phyloP scores from a whole-genome alignment of 2,888 invertebrate species.

The Subacronicta megacephala region DNA sequence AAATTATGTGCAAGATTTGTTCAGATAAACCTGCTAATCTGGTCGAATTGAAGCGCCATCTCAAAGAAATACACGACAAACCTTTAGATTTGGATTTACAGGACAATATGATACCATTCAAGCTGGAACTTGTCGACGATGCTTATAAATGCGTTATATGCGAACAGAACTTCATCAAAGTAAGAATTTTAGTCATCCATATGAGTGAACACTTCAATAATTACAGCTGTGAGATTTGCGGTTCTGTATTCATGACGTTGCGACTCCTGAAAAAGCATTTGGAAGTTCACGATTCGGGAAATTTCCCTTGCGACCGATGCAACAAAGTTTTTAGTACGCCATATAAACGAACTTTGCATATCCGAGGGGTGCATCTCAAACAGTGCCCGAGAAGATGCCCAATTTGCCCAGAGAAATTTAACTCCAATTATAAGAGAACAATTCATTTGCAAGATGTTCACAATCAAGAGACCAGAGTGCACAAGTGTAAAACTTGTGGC shows the following conservation, averaged over 20 bases:
- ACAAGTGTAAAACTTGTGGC: conserved; percentile 83
- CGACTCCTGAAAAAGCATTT: conserved; percentile 82
- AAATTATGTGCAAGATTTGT: conserved; percentile 79
- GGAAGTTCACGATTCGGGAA: conserved; percentile 83
- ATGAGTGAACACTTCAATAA: conserved; percentile 87
- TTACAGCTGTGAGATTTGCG: conserved; percentile 85
- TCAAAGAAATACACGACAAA: conserved; percentile 77
- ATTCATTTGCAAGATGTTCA: conserved; percentile 86
- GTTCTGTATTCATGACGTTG: conserved; percentile 84
- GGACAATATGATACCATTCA: conserved; percentile 84
- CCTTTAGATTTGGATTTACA: conserved; percentile 77
- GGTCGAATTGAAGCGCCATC: conserved; percentile 74
- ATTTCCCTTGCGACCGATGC: conserved; percentile 81
- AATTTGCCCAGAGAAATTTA: conserved; percentile 83
- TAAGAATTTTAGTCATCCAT: conserved; percentile 81
- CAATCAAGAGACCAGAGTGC: conserved; percentile 82
- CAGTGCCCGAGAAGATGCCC: conserved; percentile 81
- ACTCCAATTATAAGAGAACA: conserved; percentile 83
- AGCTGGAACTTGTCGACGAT: conserved; percentile 69
- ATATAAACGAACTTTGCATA: conserved; percentile 78
- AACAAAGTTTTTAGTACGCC: conserved; percentile 81
- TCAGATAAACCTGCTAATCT: conserved; percentile 64
- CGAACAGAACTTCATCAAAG: conserved; percentile 79
- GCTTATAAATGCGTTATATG: conserved; percentile 81
- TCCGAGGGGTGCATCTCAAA: conserved; percentile 82